These are phyloP conservation scores for Amphiprion ocellaris DNA, from an alignment of 2,113 vertebrate genomes.

Conservation along the genomic window DNA sequence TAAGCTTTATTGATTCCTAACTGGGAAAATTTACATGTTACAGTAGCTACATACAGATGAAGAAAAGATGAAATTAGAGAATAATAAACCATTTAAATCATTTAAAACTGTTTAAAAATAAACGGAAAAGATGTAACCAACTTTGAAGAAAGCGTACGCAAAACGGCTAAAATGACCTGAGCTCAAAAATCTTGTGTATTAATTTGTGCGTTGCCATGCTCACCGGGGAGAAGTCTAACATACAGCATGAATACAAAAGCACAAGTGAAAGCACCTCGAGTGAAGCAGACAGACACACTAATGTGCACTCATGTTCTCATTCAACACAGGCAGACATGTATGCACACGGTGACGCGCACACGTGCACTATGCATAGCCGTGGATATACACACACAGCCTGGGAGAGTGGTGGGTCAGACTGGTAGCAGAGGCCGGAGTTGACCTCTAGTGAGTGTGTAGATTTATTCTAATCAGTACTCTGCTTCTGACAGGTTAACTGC, in stretches of 20 bases:
- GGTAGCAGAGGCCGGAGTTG: constrained; percentile 78
- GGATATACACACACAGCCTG: constrained; percentile 32
- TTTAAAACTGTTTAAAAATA: too few species aligned
- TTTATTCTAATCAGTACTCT: constrained; percentile 90
- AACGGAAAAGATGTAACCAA: too few species aligned
- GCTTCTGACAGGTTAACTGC: constrained; percentile 88
- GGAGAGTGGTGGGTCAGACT: constrained; percentile 74
- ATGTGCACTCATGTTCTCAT: constrained; percentile 36
- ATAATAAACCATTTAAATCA: too few species aligned
- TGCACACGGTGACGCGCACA: neutral
- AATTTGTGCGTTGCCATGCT: neutral
- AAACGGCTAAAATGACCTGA: too few species aligned
- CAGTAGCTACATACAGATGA: too few species aligned
- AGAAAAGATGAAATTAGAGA: too few species aligned
- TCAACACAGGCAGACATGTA: neutral
- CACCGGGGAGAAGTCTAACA: neutral
- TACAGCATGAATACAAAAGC: neutral
- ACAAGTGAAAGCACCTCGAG: constrained; percentile 4
- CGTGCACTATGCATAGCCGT: constrained; percentile 10
- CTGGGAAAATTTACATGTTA: too few species aligned
- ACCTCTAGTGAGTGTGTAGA: constrained; percentile 87
- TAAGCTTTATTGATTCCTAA: too few species aligned
- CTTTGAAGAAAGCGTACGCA: too few species aligned
- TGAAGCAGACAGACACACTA: constrained; percentile 6
- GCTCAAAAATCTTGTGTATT: too few species aligned